Conservation (phyloP, 2,797 vertebrate genomes). For the Crypturellus tataupa region DNA sequence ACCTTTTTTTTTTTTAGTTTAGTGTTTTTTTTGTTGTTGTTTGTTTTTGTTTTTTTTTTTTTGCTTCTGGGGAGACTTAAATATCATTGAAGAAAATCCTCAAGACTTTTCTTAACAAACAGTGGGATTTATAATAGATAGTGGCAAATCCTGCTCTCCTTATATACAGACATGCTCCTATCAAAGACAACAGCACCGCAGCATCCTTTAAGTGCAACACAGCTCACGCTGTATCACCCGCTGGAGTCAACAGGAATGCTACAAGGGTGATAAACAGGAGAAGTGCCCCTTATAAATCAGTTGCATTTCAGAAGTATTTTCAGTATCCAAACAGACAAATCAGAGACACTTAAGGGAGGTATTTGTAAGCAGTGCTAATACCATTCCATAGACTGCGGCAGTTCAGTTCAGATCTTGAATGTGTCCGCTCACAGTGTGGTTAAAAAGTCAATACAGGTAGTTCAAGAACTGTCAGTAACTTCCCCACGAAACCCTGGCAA, state of each 20-base stretch:
- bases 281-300: neutral
- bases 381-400: neutral
- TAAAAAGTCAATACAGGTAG: slow-evolving; percentile 60
- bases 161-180: neutral
- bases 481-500: slow-evolving; percentile 17
- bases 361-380: slow-evolving; percentile 26
- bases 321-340: slow-evolving; percentile 53
- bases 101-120: slow-evolving; percentile 22
- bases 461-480: slow-evolving; percentile 47
- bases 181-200: slow-evolving; percentile 1
- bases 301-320: slow-evolving; percentile 14
- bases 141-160: neutral
- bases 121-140: neutral
- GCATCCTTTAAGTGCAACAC: slow-evolving; percentile 39
- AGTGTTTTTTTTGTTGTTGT: too few relatives aligned
- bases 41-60: neutral
- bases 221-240: slow-evolving; percentile 29
- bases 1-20: neutral
- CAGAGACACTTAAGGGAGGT: slow-evolving; percentile 2
- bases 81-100: slow-evolving; percentile 41
- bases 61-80: slow-evolving; percentile 3
- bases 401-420: slow-evolving; percentile 32
- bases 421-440: neutral
- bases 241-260: slow-evolving; percentile 22
- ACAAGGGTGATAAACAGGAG: neutral